Percentiles rank a stretch among this genome's conserved stretches.
Evolutionary conservation across 2,888 invertebrate genomes (phyloP).

Genomic region (Drosophila helvetica): DNA sequence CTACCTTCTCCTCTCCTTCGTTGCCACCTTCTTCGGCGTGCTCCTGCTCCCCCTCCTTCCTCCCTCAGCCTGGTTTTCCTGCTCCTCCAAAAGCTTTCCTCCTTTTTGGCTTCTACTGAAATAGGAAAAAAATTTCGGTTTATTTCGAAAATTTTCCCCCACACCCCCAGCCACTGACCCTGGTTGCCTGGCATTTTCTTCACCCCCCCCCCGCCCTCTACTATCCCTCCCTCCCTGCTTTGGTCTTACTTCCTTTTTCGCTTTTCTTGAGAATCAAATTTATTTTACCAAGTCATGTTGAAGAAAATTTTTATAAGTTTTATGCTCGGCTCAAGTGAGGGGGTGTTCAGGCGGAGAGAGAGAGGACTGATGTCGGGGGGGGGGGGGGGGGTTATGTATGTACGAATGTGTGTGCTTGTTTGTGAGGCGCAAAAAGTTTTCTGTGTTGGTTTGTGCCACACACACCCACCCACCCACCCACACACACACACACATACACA

Average conservation of each 20-base stretch:
- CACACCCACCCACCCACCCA: slow-evolving; percentile 45
- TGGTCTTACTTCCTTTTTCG: slow-evolving; percentile 56
- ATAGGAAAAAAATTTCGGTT: slow-evolving; percentile 72
- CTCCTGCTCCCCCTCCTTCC: slow-evolving; percentile 4
- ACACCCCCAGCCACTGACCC: slow-evolving; percentile 23
- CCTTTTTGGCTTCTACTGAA: slow-evolving; percentile 47
- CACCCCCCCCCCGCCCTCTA: slow-evolving; percentile 23
- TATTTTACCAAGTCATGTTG: slow-evolving; percentile 83
- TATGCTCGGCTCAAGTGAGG: slow-evolving; percentile 71
- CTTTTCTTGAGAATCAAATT: slow-evolving; percentile 83
- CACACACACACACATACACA: slow-evolving; percentile 46
- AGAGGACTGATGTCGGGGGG: slow-evolving; percentile 8
- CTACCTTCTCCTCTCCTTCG: neutral
- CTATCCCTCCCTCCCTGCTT: slow-evolving; percentile 5
- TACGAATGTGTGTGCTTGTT: slow-evolving; percentile 43
- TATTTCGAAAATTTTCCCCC: slow-evolving; percentile 71
- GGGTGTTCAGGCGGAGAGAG: slow-evolving; percentile 3
- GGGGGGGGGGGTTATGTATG: slow-evolving; percentile 9
- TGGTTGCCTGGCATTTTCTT: slow-evolving; percentile 53
- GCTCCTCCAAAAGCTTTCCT: slow-evolving; percentile 1
- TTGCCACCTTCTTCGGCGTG: slow-evolving; percentile 46
- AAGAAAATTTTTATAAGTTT: slow-evolving; percentile 83
- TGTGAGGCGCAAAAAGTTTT: slow-evolving; percentile 53
- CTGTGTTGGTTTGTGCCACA: slow-evolving; percentile 53
- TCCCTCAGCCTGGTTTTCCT: too few species aligned